A percentile compares a stretch with the other conserved stretches of the same genome.
These are phyloP conservation scores for Gopherus evgoodei DNA, from an alignment of 2,113 vertebrate genomes.

Conservation along the genomic window DNA sequence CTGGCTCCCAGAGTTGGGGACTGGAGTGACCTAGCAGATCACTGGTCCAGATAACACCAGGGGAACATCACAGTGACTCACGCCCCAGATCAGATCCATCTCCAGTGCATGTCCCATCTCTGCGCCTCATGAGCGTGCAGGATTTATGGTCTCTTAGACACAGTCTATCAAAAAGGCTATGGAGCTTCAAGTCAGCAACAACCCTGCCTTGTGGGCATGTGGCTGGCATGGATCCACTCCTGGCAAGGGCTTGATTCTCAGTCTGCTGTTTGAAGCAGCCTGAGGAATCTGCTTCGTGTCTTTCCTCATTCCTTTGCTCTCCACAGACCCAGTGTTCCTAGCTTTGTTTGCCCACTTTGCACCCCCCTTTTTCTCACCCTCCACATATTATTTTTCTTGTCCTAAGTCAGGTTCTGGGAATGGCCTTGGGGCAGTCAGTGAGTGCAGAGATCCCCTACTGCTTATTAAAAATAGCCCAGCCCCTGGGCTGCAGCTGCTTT, in stretches of 20 bases:
- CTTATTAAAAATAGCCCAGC: not conserved
- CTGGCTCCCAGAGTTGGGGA: too few species aligned
- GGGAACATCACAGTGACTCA: not conserved
- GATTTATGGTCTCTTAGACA: not conserved
- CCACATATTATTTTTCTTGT: not conserved
- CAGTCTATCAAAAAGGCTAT: fast-evolving
- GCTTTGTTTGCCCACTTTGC: not conserved
- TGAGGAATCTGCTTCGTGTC: not conserved
- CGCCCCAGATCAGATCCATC: not conserved
- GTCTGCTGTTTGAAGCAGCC: not conserved
- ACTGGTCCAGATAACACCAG: too few species aligned
- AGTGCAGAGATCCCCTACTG: not conserved
- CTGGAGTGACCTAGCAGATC: too few species aligned
- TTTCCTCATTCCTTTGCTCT: not conserved
- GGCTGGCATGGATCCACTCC: not conserved
- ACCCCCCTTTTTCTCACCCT: not conserved
- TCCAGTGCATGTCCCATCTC: not conserved
- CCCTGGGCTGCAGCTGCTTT: not conserved
- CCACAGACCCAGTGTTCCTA: not conserved
- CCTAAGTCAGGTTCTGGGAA: not conserved
- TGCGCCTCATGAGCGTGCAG: not conserved
- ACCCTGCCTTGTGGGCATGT: not conserved
- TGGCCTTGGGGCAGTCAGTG: not conserved
- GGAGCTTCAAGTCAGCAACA: fast-evolving
- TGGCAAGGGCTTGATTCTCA: not conserved